Evolutionary conservation across 2,113 vertebrate genomes (phyloP), one percentile per base, ranked within the genome.

Genomic region (Hymenochirus boettgeri): DNA sequence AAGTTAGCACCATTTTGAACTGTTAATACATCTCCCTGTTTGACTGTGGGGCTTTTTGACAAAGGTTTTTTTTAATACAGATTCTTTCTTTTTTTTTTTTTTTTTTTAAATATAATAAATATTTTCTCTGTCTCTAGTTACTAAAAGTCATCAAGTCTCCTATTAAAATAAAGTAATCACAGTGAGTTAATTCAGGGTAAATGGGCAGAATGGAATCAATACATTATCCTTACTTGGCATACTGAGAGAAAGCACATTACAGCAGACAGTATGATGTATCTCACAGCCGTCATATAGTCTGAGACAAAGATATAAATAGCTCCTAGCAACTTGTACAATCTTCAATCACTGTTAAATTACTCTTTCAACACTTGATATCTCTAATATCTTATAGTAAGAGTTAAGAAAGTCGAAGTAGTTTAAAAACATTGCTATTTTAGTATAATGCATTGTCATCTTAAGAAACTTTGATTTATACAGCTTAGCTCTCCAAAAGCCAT

Each of bases 281-380:
- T 60, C 45, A 23, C 47, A 60, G 65, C 65, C 65, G 57, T 69
- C 57, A 60, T 69, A 60, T 21, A 53, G 45, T 66, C 64, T 66
- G 56, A 66, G 55, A 51, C 55, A 66, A 66, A 51, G 33, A 53
- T 69, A 69, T 60, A 69, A 69, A 69, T 69, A 69, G 65, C 65
- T 60, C 18, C 29, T 45, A 69, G 65, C 65, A 53, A 69, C 56
- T 60, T 60, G 65, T 60, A 60, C 56, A 35, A 53, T 60, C 65
- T 69, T 69, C 65, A 69, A 69, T 69, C 65, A 69, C 55, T 52
- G 57, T 53, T 69, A 69, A 69, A 69, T 45, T 56, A 69, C 48
- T 60, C 57, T 60, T 69, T 48, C 22, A 53, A 45, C 65, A 60
- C 57, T 60, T 69, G 65, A 52, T 60, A 52, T 59, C 64, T 59